Conservation (phyloP, 2,888 invertebrate genomes). For the Calameuta idolon region DNA sequence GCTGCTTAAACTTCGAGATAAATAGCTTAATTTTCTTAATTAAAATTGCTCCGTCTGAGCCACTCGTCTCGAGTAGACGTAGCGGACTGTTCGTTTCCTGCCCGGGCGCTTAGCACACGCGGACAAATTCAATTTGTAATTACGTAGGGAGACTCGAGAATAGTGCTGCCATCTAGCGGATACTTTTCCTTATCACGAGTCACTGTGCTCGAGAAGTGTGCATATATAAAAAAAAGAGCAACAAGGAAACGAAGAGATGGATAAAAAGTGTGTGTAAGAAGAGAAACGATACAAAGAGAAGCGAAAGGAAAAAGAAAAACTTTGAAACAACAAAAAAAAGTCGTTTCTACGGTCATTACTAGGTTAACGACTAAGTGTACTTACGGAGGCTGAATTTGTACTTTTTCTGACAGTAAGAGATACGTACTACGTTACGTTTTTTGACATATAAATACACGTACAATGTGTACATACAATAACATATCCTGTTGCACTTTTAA, state of each 20-base stretch:
- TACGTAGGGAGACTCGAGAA: background rate
- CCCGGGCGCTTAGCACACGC: background rate
- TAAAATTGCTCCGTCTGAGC: slow-evolving; percentile 40
- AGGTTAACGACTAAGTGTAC: background rate
- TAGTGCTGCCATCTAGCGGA: background rate
- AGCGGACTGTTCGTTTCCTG: slow-evolving; percentile 17
- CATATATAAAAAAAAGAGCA: background rate
- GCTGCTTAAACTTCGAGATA: slow-evolving; percentile 38
- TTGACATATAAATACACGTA: too few relatives aligned
- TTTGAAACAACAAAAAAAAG: background rate
- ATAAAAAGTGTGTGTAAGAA: background rate
- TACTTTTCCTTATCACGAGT: background rate
- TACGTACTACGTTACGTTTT: background rate
- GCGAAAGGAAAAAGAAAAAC: background rate
- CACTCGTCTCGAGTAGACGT: slow-evolving; percentile 33
- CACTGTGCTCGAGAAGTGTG: background rate
- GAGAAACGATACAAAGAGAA: background rate
- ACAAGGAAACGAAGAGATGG: background rate
- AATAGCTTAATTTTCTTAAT: slow-evolving; percentile 56
- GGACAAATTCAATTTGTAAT: background rate
- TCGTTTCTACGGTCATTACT: background rate
- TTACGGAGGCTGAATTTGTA: background rate
- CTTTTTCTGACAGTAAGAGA: background rate
- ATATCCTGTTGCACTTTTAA: background rate
- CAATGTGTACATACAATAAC: background rate